Conservation (phyloP, 2,113 vertebrate genomes). For the Cranoglanis bouderius region DNA sequence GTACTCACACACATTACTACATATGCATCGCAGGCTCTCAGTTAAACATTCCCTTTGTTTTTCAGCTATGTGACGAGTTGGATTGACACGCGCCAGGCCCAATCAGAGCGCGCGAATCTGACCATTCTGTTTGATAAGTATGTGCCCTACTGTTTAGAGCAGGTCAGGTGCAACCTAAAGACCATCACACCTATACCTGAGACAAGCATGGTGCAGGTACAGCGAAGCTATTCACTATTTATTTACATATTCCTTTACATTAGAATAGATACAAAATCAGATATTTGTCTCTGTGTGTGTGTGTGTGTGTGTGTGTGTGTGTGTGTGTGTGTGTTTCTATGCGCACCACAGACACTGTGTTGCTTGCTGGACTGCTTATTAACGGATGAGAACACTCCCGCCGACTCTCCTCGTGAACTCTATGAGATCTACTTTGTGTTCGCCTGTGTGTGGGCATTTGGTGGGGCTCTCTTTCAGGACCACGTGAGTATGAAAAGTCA, state of each 20-base stretch:
- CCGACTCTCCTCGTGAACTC: constrained; percentile 78
- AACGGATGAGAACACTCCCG: constrained; percentile 78
- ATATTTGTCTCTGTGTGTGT: neutral
- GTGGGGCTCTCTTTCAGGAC: constrained; percentile 80
- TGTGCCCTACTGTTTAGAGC: constrained; percentile 76
- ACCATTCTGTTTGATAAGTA: constrained; percentile 76
- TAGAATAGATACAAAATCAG: neutral
- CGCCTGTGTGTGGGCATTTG: constrained; percentile 79
- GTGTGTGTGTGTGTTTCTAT: too few relatives aligned
- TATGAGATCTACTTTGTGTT: constrained; percentile 83
- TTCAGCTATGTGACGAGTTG: constrained; percentile 73
- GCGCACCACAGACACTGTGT: constrained; percentile 70
- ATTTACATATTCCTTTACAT: neutral
- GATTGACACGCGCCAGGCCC: constrained; percentile 73
- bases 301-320: constrained; percentile 20
- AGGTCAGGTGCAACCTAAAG: constrained; percentile 77
- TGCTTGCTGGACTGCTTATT: constrained; percentile 79
- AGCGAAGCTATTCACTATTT: neutral
- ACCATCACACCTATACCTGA: constrained; percentile 78
- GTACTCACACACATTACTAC: neutral
- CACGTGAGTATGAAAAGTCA: constrained; percentile 69
- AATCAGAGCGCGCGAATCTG: constrained; percentile 77
- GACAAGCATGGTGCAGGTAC: constrained; percentile 76
- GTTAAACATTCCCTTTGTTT: neutral
- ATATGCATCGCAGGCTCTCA: neutral